phyloP scores from a whole-genome alignment of 2,888 invertebrate genomes.

The Yponomeuta evonymella region DNA sequence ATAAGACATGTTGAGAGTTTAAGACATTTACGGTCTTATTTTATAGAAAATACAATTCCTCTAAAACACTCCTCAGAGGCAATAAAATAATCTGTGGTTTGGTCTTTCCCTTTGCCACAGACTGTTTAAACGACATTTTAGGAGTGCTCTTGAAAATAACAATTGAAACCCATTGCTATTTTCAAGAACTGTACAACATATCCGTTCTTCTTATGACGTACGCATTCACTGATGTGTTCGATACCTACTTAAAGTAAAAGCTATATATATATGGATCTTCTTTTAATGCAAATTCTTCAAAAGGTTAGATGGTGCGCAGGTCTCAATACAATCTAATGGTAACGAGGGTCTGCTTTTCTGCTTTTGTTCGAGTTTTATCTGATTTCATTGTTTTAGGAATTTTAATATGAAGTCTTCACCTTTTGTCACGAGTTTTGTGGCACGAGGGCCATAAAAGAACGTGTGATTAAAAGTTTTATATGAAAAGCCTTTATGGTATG shows the following conservation, averaged over 20 bases:
- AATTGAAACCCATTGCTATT: too few species aligned
- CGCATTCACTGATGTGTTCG: not conserved
- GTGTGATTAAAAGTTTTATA: constrained; percentile 2
- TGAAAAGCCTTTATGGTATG: not conserved
- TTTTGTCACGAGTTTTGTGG: not conserved
- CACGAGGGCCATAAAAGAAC: not conserved
- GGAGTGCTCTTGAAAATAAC: too few species aligned
- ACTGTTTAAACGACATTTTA: too few species aligned
- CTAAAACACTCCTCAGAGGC: too few species aligned
- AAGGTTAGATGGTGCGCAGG: not conserved
- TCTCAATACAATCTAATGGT: not conserved
- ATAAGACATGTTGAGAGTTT: too few species aligned
- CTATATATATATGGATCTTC: not conserved
- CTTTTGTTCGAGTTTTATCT: not conserved
- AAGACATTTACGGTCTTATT: too few species aligned
- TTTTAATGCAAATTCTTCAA: not conserved
- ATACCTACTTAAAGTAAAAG: not conserved
- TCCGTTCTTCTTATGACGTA: too few species aligned
- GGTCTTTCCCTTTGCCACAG: too few species aligned
- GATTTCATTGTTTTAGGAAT: constrained; percentile 1
- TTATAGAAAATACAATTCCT: too few species aligned
- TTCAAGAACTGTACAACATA: too few species aligned
- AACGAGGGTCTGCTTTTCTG: not conserved
- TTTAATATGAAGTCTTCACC: not conserved
- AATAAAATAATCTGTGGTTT: too few species aligned